Evolutionary conservation across 2,888 invertebrate species (phyloP), one percentile per base, ranked within the genome.

Genomic region (Drosophila bunnanda): DNA sequence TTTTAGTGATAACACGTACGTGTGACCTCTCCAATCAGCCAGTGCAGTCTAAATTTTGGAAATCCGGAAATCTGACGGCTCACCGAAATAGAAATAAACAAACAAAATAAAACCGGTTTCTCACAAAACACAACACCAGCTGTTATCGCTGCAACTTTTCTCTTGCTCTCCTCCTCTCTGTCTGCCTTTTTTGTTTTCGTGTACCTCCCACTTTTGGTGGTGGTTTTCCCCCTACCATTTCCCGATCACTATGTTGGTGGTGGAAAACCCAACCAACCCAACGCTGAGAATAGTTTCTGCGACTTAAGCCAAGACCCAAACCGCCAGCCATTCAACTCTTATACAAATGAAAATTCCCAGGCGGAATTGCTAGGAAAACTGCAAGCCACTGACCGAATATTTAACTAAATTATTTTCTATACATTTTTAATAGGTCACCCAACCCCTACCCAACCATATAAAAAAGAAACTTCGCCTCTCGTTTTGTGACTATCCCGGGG

Each of bases 391-490:
- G 32, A 68, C 65, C 59, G 50, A 57, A 79, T 56, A 71, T 79
- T 65, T 69, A 30, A 77, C 55, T 60, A 60, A 76, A 57, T 69
- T 80, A 77, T 50, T 68, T 60, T 67, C 68, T 50, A 56, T 76
- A 73, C 44, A 76, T 69, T 78, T 86, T 80, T 74, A 80, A 78
- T 77, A 66, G 46, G 46, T 44, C 46, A 28, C 30, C 20, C 34
- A 30, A n/a, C 50, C 55, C 41, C 34, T 34, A 15, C 3, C 22
- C 25, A 56, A 43, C 57, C 56, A 36, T 54, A 56, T 72, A 74
- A 80, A 80, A 64, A 64, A 13, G 15, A 70, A 77, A 71, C 73
- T 77, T 84, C 77, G 39, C 48, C 55, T 30, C 28, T 58, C 67
- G 78, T 73, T 78, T 69, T 74, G 83, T 69, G 66, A 80, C 71